Evolutionary conservation across 2,113 vertebrate species (phyloP), one percentile per base, ranked within the genome.

Genomic region (Misgurnus mizolepis): DNA sequence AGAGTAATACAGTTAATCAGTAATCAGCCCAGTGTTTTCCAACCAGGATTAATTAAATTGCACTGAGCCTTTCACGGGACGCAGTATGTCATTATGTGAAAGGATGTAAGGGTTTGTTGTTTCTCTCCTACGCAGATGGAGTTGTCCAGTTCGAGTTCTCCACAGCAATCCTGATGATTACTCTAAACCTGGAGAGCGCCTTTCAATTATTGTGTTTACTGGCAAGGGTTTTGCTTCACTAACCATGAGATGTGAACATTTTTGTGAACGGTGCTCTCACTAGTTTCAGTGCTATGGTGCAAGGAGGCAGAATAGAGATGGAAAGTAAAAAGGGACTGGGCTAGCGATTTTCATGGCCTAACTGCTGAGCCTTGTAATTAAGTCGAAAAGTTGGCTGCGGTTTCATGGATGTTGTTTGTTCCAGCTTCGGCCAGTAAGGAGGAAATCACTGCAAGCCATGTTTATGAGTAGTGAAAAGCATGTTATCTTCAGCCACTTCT

Each of bases 121-220:
- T 61, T 72, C 80, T 39, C 71, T 65, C 74, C 76, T 80, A 78
- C 72, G 34, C 61, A 67, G 41, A 40, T 47, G 76, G 72, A 71
- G 10, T 41, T 47, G 83, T 79, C 89, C 85, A 86, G 14, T 74
- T 83, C 83, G 72, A 87, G 47, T 50, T 41, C 27, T 85, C 80
- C 80, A 80, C 73, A 84, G 86, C 85, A 82, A 68, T 87, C 84
- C 39, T 55, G 81, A 83, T 83, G 83, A 55, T 77, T 84, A 67
- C 82, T 86, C 85, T 87, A 83, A 90, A 90, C 84, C 83, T 80
- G 86, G 85, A 82, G 87, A 88, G 79, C 82, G 82, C 79, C 79
- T 87, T 89, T 88, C 85, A 89, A 88, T 88, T 77, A 86, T 80
- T 41, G 65, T 22, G 79, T 82, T 80, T 50, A 83, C 47, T 70